A percentile compares a stretch with the other conserved stretches of the same genome.
Evolutionary conservation across 2,888 invertebrate genomes (phyloP).

Genomic region (Troides oblongomaculatus): DNA sequence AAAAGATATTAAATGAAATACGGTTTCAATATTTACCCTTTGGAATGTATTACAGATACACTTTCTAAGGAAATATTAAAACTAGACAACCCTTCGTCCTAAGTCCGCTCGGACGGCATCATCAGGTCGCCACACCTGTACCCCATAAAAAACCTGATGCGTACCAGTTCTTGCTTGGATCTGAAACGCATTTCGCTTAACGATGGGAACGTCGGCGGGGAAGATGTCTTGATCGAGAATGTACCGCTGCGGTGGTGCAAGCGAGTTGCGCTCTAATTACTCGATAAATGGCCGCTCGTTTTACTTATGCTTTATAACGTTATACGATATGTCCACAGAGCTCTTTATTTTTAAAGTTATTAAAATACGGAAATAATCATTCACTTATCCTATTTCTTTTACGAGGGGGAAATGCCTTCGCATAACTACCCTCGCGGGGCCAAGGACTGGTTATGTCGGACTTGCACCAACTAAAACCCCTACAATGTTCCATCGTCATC

Average conservation of each 20-base stretch:
- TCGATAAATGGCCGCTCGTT: not conserved
- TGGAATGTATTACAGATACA: too few species aligned
- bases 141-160: not conserved
- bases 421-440: too few species aligned
- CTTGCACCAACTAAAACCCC: too few species aligned
- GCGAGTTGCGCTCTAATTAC: slow-evolving; percentile 13
- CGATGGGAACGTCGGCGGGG: slow-evolving; percentile 4
- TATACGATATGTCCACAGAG: not conserved
- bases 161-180: slow-evolving; percentile 3
- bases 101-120: not conserved
- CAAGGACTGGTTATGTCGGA: too few species aligned
- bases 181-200: slow-evolving; percentile 13
- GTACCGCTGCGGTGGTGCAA: slow-evolving; percentile 4
- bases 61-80: too few species aligned
- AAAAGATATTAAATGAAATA: too few species aligned
- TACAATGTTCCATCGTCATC: too few species aligned
- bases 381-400: too few species aligned
- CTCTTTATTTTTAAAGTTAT: not conserved
- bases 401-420: too few species aligned
- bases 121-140: not conserved
- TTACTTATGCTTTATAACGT: slow-evolving; percentile 1
- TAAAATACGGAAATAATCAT: too few species aligned
- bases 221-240: slow-evolving; percentile 8
- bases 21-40: too few species aligned
- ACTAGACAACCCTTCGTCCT: not conserved